Evolutionary conservation across 2,888 invertebrate species (phyloP), one percentile per base, ranked within the genome.

Genomic region (Sycophila texana): DNA sequence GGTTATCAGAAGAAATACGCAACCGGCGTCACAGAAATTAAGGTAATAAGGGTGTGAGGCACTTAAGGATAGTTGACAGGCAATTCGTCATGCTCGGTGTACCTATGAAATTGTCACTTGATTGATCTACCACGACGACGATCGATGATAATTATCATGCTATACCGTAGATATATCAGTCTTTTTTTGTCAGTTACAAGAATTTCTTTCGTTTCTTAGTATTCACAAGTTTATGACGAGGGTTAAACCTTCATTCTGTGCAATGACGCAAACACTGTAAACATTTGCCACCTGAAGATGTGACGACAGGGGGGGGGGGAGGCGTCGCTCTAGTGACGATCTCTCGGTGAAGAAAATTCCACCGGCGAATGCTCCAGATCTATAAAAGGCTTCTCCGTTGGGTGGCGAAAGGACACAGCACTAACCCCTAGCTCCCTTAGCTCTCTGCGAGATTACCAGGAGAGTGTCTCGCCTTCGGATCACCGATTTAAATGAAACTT

Each of bases 61-160:
- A 74, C 79, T 81, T 82, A 82, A 84, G 82, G 81, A 77, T 74
- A 79, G 63, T 74, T 70, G 81, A 74, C 74, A 63, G 78, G 83
- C 73, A 81, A 86, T 86, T 83, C 81, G 81, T 85, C 84, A 83
- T 74, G 78, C 57, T 80, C 55, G 53, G 72, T 67, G 13, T 58
- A 51, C 51, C 70, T 51, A 81, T 71, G 65, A 51, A 68, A 18
- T 20, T 47, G 18, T 2, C n/a, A 22, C 57, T 67, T 78, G 75
- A 81, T 77, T 65, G 71, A 77, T 78, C 51, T 26, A 14, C 22
- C 18, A 67, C 63, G 49, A 22, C 18, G 16, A 61, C 65, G 51
- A 74, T 79, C 65, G 70, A 74, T 79, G 39, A 47, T 70, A 79
- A 79, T 79, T 79, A 70, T 72, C 55, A 13, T 47, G 18, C 22